Evolutionary conservation across 2,113 vertebrate genomes (phyloP).

Genomic region (Stigmatopora nigra): DNA sequence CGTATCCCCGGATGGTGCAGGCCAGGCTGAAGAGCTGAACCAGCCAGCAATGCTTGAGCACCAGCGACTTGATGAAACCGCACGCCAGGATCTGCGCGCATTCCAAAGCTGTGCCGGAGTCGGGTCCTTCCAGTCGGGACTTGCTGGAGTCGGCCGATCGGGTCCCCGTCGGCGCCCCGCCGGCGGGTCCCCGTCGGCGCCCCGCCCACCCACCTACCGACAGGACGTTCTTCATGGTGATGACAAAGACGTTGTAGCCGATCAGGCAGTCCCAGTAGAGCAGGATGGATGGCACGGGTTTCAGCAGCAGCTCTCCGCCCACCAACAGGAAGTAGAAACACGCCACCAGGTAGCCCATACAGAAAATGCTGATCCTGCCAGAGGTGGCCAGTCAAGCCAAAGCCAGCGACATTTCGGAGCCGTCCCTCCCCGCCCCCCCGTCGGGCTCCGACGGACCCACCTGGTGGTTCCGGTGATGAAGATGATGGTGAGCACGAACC

Average conservation of each 20-base stretch:
- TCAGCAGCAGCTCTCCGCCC: slow-evolving; percentile 86
- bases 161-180: too few species aligned
- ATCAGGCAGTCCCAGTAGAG: slow-evolving; percentile 94
- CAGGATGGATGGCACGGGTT: slow-evolving; percentile 85
- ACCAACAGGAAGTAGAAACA: slow-evolving; percentile 97
- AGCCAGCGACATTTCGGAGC: neutral
- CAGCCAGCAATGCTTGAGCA: slow-evolving; percentile 86
- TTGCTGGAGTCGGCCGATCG: too few species aligned
- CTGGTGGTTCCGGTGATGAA: slow-evolving; percentile 92
- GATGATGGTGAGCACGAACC: slow-evolving; percentile 94
- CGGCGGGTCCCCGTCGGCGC: too few species aligned
- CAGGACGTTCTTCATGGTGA: slow-evolving; percentile 91
- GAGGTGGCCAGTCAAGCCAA: neutral
- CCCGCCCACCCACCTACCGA: neutral
- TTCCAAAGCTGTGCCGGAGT: neutral
- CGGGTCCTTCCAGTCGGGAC: too few species aligned
- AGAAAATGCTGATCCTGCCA: slow-evolving; percentile 87
- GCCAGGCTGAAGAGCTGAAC: slow-evolving; percentile 92
- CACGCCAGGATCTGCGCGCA: slow-evolving; percentile 82
- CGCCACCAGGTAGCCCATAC: slow-evolving; percentile 93
- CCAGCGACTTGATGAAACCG: slow-evolving; percentile 82
- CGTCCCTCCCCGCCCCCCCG: too few species aligned
- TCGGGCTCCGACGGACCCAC: slow-evolving; percentile 16
- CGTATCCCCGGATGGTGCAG: slow-evolving; percentile 91
- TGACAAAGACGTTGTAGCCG: slow-evolving; percentile 91